Evolutionary conservation across 2,888 invertebrate genomes (phyloP).

Genomic region (Onthophagus sagittarius): DNA sequence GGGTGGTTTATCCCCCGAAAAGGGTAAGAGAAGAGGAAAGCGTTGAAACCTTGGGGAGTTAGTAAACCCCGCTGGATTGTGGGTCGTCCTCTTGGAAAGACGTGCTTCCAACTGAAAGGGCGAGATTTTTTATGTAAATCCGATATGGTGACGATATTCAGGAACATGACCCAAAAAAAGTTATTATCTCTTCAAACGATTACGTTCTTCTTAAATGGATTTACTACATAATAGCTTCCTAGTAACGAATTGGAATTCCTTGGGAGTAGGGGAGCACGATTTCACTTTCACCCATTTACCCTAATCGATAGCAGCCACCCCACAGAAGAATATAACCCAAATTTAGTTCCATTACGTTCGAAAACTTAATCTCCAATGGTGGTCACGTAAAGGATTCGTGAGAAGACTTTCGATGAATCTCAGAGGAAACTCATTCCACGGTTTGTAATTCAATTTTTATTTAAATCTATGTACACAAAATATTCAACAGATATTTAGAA

Average conservation of each 20-base stretch:
- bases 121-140: not conserved
- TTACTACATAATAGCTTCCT: no score
- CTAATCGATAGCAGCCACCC: not conserved
- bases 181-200: not conserved
- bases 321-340: not conserved
- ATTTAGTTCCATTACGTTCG: not conserved
- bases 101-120: not conserved
- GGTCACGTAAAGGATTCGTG: not conserved
- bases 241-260: not conserved
- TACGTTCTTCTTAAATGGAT: not conserved
- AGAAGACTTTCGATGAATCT: not conserved
- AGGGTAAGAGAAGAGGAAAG: not conserved
- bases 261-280: not conserved
- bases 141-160: not conserved
- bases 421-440: not conserved
- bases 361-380: not conserved
- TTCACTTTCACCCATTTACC: not conserved
- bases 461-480: slow-evolving; percentile 11
- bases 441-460: slow-evolving; percentile 13
- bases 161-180: not conserved
- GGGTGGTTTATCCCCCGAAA: not conserved
- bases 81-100: not conserved
- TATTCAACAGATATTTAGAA: slow-evolving; percentile 7
- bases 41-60: no score
- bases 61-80: not conserved